phyloP scores from a whole-genome alignment of 2,113 vertebrate genomes.

The Amazona guildingii region DNA sequence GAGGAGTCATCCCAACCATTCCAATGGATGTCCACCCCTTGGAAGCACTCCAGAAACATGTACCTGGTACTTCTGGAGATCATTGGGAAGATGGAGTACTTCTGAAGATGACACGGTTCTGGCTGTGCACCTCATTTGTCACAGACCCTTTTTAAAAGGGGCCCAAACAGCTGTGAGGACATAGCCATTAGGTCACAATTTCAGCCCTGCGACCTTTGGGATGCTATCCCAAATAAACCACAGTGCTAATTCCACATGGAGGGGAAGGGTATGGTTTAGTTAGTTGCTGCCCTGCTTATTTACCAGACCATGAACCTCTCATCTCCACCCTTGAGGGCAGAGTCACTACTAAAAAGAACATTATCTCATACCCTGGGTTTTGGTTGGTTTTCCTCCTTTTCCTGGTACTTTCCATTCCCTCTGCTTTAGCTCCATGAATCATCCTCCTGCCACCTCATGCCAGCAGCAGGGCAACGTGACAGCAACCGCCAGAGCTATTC shows the following conservation, averaged over 20 bases:
- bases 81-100: neutral
- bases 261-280: neutral
- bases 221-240: neutral
- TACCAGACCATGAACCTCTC: neutral
- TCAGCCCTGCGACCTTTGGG: fast-evolving
- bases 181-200: neutral
- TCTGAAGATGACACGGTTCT: neutral
- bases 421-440: neutral
- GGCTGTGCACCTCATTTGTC: neutral
- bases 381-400: neutral
- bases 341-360: neutral
- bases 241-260: neutral
- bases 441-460: neutral
- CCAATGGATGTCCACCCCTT: fast-evolving
- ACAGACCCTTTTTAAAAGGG: neutral
- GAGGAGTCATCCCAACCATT: fast-evolving
- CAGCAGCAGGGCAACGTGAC: neutral
- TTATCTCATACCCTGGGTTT: neutral
- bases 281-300: neutral
- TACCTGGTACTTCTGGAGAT: neutral
- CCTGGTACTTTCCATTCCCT: neutral
- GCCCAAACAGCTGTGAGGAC: neutral
- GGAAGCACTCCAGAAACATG: fast-evolving
- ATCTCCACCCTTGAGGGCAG: neutral
- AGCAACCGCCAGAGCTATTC: neutral